Conservation (phyloP, 2,113 vertebrate genomes). For the Pterophyllum scalare region DNA sequence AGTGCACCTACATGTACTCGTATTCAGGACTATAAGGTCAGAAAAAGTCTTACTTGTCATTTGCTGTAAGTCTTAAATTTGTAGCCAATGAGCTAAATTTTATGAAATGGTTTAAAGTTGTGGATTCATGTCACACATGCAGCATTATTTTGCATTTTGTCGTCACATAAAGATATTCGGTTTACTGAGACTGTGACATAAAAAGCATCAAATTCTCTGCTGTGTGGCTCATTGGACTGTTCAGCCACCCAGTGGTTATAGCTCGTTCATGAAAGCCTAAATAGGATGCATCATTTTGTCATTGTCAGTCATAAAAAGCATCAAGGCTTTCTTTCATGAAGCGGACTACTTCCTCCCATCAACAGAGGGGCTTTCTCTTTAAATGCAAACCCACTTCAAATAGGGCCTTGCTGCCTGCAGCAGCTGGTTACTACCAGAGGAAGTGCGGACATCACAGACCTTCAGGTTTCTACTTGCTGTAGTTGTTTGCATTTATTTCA, state of each 20-base stretch:
- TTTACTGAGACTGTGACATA: neutral
- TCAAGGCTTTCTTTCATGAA: neutral
- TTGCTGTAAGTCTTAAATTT: neutral
- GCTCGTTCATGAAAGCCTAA: too few relatives aligned
- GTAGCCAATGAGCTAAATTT: neutral
- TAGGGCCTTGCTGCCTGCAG: neutral
- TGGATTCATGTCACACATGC: neutral
- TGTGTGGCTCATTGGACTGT: neutral
- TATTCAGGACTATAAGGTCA: neutral
- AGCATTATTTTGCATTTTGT: neutral
- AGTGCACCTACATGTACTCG: neutral
- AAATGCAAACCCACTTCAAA: neutral
- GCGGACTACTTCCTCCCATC: neutral
- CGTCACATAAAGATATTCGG: neutral
- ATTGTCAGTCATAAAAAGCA: too few relatives aligned
- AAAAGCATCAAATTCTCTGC: neutral
- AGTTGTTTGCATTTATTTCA: accelerated
- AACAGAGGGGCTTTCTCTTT: neutral
- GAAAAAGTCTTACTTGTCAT: neutral
- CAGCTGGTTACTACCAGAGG: neutral
- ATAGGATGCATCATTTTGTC: too few relatives aligned
- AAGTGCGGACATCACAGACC: neutral
- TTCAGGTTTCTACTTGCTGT: neutral
- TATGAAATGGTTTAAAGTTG: neutral
- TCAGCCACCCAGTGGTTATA: neutral